Conservation (phyloP, 35 echinoderm and acorn worm species). For the Heliocidaris erythrogramma region DNA sequence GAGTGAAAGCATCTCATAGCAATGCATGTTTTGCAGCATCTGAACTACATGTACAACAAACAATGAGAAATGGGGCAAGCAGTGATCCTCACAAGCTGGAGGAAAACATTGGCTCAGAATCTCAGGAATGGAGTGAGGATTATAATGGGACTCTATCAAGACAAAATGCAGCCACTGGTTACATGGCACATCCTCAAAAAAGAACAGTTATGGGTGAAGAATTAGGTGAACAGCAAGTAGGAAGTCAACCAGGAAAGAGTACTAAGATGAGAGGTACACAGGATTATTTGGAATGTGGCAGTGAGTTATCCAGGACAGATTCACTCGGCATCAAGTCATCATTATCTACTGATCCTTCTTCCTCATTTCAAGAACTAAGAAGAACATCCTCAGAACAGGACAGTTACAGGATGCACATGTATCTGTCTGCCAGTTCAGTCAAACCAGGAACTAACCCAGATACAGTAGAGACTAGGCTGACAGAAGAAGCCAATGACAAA, state of each 20-base stretch:
- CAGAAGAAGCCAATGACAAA: not conserved
- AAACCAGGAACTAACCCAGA: not conserved
- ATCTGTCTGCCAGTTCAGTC: not conserved
- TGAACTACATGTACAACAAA: not conserved
- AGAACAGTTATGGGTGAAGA: not conserved
- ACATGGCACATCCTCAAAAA: not conserved
- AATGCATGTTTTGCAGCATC: not conserved
- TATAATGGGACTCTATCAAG: not conserved
- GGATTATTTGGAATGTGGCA: too few relatives aligned
- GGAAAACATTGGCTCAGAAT: not conserved
- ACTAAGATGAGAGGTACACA: not conserved
- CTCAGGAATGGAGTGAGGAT: not conserved
- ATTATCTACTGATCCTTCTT: not conserved
- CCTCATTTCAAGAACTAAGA: not conserved
- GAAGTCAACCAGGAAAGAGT: not conserved
- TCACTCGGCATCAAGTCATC: not conserved
- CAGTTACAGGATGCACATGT: not conserved
- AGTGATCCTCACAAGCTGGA: not conserved
- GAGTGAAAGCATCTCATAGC: not conserved
- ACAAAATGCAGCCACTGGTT: not conserved
- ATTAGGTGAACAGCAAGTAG: not conserved
- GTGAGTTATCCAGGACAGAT: not conserved
- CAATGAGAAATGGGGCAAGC: not conserved
- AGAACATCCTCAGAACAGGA: not conserved
- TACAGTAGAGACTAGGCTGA: not conserved